These are phyloP conservation scores for Anoncus sp. DNA, from an alignment of 2,888 invertebrate species.

Conservation along the genomic window DNA sequence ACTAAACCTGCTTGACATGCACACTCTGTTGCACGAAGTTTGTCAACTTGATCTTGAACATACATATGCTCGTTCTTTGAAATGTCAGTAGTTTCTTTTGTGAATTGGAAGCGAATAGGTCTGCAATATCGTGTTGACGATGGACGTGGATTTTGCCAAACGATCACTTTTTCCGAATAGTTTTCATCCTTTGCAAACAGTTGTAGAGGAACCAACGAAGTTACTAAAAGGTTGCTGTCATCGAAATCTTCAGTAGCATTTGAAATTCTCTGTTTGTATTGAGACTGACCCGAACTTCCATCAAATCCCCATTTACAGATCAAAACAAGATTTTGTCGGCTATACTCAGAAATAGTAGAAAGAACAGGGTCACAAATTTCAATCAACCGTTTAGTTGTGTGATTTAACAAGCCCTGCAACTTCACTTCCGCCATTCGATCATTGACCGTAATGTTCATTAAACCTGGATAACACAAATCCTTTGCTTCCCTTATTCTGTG, in stretches of 20 bases:
- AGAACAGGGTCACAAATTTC: too few species aligned
- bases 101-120: constrained; percentile 59
- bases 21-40: constrained; percentile 53
- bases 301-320: too few species aligned
- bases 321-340: too few species aligned
- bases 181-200: too few species aligned
- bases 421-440: not conserved
- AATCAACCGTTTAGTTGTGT: too few species aligned
- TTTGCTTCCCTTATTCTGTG: not conserved
- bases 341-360: too few species aligned
- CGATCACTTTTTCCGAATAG: too few species aligned
- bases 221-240: not conserved
- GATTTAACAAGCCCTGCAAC: too few species aligned
- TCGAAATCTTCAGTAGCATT: constrained; percentile 1
- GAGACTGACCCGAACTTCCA: constrained; percentile 1
- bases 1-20: constrained; percentile 52
- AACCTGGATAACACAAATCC: not conserved
- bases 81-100: constrained; percentile 49
- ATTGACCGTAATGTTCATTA: not conserved
- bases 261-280: not conserved
- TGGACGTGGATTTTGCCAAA: constrained; percentile 46
- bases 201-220: too few species aligned
- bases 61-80: constrained; percentile 46
- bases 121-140: constrained; percentile 60
- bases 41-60: constrained; percentile 46